phyloP scores from a whole-genome alignment of 2,888 invertebrate genomes.

The Pardosa pseudoannulata region DNA sequence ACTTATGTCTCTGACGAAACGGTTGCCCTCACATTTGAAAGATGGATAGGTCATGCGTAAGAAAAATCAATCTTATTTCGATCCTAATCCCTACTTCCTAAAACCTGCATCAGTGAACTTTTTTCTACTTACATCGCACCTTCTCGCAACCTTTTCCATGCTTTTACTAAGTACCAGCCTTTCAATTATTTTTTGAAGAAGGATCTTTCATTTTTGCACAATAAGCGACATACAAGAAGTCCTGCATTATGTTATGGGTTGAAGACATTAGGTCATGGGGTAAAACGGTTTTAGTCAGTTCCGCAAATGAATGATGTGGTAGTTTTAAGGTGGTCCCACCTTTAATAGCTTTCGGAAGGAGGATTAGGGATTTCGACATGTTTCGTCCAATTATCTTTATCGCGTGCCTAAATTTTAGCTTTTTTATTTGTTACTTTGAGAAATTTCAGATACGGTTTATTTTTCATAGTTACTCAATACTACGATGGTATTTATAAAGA shows the following conservation, averaged over 20 bases:
- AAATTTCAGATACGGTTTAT: too few species aligned
- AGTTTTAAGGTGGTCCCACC: neutral
- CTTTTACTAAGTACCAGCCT: neutral
- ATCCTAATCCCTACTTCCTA: constrained; percentile 14
- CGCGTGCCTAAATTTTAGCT: neutral
- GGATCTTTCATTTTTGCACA: neutral
- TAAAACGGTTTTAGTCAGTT: constrained; percentile 17
- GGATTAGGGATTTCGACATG: neutral
- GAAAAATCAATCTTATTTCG: constrained; percentile 43
- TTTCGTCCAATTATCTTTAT: neutral
- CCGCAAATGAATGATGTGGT: neutral
- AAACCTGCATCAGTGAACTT: neutral
- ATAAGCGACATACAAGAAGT: constrained; percentile 27
- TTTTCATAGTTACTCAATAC: neutral
- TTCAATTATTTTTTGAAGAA: constrained; percentile 17
- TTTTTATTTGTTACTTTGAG: neutral
- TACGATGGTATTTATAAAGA: neutral
- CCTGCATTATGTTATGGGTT: constrained; percentile 23
- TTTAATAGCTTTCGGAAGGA: neutral
- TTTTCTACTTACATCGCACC: neutral
- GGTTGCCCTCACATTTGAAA: neutral
- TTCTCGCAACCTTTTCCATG: neutral
- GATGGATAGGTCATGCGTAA: constrained; percentile 41
- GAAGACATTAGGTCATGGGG: constrained; percentile 34
- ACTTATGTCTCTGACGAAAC: constrained; percentile 32